A percentile compares a stretch with the other conserved stretches of the same genome.
Evolutionary conservation across 2,113 vertebrate species (phyloP).

Genomic region (Dascyllus trimaculatus): DNA sequence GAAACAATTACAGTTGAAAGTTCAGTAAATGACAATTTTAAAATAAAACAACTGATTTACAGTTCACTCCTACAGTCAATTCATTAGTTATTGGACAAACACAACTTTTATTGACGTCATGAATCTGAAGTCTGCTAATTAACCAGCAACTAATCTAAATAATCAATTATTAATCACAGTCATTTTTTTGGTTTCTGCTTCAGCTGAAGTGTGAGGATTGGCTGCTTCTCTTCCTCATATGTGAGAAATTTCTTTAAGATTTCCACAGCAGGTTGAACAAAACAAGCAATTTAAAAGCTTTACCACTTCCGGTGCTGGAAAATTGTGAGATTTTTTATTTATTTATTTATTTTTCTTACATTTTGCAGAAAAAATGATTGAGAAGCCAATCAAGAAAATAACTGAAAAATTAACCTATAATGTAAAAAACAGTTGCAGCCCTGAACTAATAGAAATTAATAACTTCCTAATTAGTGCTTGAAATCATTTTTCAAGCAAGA

Average conservation of each 20-base stretch:
- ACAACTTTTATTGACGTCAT: neutral
- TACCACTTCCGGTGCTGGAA: too few species aligned
- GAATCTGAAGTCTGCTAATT: neutral
- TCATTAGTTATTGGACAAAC: neutral
- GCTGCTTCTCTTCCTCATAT: neutral
- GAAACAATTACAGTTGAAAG: neutral
- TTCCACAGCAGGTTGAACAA: neutral
- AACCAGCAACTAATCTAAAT: neutral
- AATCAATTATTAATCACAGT: neutral
- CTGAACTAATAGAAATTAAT: too few species aligned
- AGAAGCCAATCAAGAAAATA: neutral
- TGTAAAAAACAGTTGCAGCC: neutral
- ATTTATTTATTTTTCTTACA: neutral
- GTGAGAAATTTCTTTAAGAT: neutral
- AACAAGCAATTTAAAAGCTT: neutral
- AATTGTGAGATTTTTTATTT: neutral
- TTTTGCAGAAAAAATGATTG: neutral
- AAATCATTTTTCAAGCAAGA: neutral
- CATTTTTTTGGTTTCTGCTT: too few species aligned
- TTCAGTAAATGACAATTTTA: neutral
- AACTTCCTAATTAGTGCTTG: too few species aligned
- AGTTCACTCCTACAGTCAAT: neutral
- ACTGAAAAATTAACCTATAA: neutral
- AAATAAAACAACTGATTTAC: neutral
- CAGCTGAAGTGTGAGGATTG: neutral